Evolutionary conservation across 2,113 vertebrate genomes (phyloP).

Genomic region (Corythornis cristatus): DNA sequence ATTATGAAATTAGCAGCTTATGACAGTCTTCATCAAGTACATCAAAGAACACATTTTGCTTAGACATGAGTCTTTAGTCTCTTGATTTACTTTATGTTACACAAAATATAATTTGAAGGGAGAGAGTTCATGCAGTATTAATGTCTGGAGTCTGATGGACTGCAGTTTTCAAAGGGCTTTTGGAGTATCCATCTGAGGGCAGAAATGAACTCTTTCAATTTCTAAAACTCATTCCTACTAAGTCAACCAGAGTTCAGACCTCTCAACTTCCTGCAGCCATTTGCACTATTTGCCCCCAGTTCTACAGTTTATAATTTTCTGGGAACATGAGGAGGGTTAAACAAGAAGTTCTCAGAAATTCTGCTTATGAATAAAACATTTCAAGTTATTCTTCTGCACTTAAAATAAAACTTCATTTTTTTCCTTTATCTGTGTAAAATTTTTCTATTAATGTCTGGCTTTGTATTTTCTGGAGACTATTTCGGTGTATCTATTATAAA

Average conservation of each 20-base stretch:
- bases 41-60: neutral
- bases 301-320: neutral
- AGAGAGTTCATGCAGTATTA: neutral
- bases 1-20: neutral
- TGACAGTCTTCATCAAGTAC: neutral
- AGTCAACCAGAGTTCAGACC: neutral
- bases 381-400: neutral
- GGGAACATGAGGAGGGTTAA: neutral
- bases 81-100: neutral
- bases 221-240: neutral
- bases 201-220: neutral
- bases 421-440: neutral
- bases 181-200: neutral
- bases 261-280: neutral
- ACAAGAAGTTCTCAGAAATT: neutral
- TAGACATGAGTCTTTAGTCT: neutral
- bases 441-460: neutral
- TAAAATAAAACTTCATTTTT: neutral
- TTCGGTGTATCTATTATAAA: conserved; percentile 30
- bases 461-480: conserved; percentile 23
- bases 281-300: neutral
- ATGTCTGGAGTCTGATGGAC: neutral
- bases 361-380: conserved; percentile 26
- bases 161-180: conserved; percentile 2
- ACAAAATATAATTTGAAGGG: neutral